Evolutionary conservation across 2,797 vertebrate genomes (phyloP).

Genomic region (Phylloscopus collybita): DNA sequence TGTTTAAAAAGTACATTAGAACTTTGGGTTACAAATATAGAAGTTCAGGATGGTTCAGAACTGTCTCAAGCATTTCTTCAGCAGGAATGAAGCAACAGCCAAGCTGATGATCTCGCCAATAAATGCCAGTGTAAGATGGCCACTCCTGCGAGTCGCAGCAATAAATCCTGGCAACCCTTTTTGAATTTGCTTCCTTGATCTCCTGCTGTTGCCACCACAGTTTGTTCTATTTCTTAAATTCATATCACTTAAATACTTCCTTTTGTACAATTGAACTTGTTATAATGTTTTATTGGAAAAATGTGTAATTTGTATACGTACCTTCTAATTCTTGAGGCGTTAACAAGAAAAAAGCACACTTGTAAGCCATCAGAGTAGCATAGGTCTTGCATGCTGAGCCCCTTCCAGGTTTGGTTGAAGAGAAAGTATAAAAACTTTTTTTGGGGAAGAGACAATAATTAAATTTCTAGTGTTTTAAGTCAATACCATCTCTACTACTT

Average conservation of each 20-base stretch:
- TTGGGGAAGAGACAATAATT: neutral
- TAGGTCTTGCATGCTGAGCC: neutral
- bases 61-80: neutral
- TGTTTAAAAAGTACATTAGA: neutral
- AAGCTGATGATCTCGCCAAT: neutral
- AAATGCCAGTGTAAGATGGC: neutral
- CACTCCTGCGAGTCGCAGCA: neutral
- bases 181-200: neutral
- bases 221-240: neutral
- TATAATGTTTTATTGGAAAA: slow-evolving; percentile 9
- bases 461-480: neutral
- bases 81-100: neutral
- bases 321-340: neutral
- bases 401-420: slow-evolving; percentile 18
- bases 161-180: neutral
- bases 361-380: slow-evolving; percentile 7
- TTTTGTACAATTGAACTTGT: neutral
- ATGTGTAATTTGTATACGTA: neutral
- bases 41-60: neutral
- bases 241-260: neutral
- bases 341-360: neutral
- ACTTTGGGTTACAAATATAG: neutral
- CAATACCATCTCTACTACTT: neutral
- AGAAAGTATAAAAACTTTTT: neutral
- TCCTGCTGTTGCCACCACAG: neutral